These are phyloP conservation scores for Strigamia transsilvanica DNA, from an alignment of 2,888 invertebrate species.

Conservation along the genomic window DNA sequence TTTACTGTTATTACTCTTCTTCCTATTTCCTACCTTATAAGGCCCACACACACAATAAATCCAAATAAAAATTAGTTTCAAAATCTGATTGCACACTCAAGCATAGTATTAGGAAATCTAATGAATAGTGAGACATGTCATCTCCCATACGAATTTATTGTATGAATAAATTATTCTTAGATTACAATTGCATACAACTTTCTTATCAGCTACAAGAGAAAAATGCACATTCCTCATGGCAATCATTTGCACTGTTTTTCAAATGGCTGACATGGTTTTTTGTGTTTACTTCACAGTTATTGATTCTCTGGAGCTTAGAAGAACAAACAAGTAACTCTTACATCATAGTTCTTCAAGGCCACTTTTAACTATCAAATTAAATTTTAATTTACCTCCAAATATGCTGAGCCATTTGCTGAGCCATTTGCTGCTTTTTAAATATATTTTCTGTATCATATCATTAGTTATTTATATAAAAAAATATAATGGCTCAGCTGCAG, in stretches of 20 bases:
- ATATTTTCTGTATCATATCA: too few species aligned
- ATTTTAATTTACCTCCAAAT: background rate
- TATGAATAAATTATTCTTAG: background rate
- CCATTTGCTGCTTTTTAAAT: background rate
- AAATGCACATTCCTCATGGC: background rate
- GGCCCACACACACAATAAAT: background rate
- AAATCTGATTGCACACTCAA: background rate
- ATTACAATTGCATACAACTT: background rate
- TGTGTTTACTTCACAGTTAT: background rate
- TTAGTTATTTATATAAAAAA: too few species aligned
- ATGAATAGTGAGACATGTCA: slow-evolving; percentile 2
- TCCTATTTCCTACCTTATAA: background rate
- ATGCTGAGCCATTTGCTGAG: background rate
- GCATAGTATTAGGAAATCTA: background rate
- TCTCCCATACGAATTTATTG: background rate
- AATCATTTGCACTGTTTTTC: too few species aligned
- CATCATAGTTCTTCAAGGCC: background rate
- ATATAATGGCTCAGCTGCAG: too few species aligned
- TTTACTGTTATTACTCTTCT: slow-evolving; percentile 2
- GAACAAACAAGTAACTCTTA: background rate
- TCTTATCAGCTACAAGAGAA: background rate
- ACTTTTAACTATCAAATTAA: slow-evolving; percentile 14
- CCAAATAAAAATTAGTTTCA: background rate
- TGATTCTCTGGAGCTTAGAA: background rate
- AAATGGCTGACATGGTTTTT: too few species aligned